Evolutionary conservation across 2,113 vertebrate genomes (phyloP), one percentile per base, ranked within the genome.

Genomic region (Sapayoa aenigma): DNA sequence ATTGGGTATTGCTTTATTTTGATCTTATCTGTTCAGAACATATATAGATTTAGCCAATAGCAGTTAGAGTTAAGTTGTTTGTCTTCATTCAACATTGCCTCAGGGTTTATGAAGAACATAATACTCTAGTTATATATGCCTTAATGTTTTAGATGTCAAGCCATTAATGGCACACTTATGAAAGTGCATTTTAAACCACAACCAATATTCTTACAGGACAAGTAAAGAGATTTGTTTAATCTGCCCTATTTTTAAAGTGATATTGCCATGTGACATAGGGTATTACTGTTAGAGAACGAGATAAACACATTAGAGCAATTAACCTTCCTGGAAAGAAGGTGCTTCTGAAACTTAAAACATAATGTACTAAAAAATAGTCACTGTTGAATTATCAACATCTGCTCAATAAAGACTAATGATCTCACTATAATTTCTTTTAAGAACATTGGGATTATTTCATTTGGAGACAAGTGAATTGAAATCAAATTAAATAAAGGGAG

Each of bases 151-250:
- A 78, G 58, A 92, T 83, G 81, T 77, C 59, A 89, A 93, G 37
- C 52, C 44, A 85, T 95, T 96, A 96, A 94, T 84, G 67, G 25
- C 52, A 44, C 65, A 76, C 42, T 94, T 75, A 93, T 1, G 11
- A 96, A 95, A 96, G 47, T 83, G 46, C 79, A 23, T 76, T 88
- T 97, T 75, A 91, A 97, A 87, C 58, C 63, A 31, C 89, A 96
- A 69, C 87, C 71, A 96, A 87, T 98, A 90, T 95, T 98, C 97
- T 97, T 97, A 94, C 83, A 95, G 93, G 94, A 89, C 97, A 97
- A 98, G 96, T 97, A 96, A 94, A 98, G 95, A 95, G 98, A 98
- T 98, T 98, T 98, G 94, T 96, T 98, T 98, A 98, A 98, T 98
- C 98, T 97, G 80, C 79, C 95, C 97, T 99, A 98, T 98, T 98